Conservation (phyloP, 2,797 vertebrate genomes). For the Hydrolagus colliei region DNA sequence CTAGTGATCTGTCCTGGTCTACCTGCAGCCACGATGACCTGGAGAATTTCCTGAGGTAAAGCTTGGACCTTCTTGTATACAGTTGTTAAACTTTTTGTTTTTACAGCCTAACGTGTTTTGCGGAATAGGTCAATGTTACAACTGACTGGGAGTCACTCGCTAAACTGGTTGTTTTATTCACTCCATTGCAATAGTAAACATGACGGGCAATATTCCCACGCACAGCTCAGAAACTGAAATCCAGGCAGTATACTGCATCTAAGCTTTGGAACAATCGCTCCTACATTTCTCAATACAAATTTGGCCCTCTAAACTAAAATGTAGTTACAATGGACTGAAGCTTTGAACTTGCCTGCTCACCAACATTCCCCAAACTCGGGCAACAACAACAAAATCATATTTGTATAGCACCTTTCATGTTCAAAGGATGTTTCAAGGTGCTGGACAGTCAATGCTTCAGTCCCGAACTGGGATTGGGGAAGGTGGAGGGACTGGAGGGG, state of each 20-base stretch:
- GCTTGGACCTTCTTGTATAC: not conserved
- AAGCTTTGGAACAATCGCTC: no score
- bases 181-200: not conserved
- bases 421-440: no score
- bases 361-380: no score
- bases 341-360: no score
- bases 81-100: not conserved
- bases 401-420: no score
- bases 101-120: not conserved
- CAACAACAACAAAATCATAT: no score
- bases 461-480: no score
- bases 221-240: not conserved
- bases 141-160: not conserved
- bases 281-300: no score
- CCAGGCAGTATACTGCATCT: not conserved
- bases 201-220: not conserved
- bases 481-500: no score
- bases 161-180: not conserved
- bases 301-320: no score
- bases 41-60: slow-evolving; percentile 90
- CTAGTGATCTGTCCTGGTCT: slow-evolving; percentile 92
- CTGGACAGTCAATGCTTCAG: no score
- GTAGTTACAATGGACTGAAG: no score
- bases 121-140: not conserved
- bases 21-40: slow-evolving; percentile 86